Percentiles rank a stretch among this genome's conserved stretches.
Conservation (phyloP, 1,140 invertebrate species). For the Archivesica marissinica region DNA sequence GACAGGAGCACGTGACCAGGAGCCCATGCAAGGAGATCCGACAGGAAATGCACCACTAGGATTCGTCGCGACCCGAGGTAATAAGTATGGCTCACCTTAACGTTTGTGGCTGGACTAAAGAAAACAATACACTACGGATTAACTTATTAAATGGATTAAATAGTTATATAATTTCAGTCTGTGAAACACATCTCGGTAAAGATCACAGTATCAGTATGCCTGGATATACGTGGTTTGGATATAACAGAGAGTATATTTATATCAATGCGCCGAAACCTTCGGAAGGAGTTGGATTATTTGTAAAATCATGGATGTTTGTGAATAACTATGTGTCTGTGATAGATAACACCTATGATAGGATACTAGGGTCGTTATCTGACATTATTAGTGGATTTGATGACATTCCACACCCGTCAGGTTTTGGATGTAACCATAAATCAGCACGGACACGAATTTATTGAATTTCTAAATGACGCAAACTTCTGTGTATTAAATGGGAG, state of each 20-base stretch:
- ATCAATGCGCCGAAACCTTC: slow-evolving; percentile 59
- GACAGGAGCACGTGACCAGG: neutral
- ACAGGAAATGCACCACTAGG: too few species aligned
- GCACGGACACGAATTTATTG: too few species aligned
- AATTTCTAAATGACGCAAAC: too few species aligned
- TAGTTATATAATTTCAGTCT: slow-evolving; percentile 26
- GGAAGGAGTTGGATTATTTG: slow-evolving; percentile 56
- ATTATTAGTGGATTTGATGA: too few species aligned
- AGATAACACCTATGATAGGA: slow-evolving; percentile 46
- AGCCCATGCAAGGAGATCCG: too few species aligned
- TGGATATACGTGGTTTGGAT: slow-evolving; percentile 14
- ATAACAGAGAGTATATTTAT: slow-evolving; percentile 40
- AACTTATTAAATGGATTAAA: neutral
- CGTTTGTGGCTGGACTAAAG: slow-evolving; percentile 38
- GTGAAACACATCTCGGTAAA: slow-evolving; percentile 12
- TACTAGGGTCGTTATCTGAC: too few species aligned
- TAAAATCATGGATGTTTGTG: slow-evolving; percentile 42
- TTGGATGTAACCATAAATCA: too few species aligned
- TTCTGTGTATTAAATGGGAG: too few species aligned
- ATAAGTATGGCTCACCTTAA: slow-evolving; percentile 48
- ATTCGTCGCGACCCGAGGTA: slow-evolving; percentile 4
- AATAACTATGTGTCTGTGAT: neutral
- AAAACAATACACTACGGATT: slow-evolving; percentile 29
- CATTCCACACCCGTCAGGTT: too few species aligned
- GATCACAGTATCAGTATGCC: neutral